phyloP scores from a whole-genome alignment of 2,888 invertebrate species.

The Prosopocoilus inquinatus region DNA sequence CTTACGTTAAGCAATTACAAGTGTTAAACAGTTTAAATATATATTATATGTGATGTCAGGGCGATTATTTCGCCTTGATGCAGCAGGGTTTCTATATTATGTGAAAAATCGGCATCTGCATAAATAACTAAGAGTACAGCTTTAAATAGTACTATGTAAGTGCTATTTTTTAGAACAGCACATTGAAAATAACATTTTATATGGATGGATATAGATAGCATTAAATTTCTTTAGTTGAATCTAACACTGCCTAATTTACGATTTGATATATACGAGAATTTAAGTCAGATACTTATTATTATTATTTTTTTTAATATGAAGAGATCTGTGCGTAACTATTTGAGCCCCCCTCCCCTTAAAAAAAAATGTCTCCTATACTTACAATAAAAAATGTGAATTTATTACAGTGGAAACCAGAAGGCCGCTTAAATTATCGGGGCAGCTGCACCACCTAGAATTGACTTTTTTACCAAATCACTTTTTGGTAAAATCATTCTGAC shows the following conservation, averaged over 20 bases:
- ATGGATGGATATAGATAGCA: conserved; percentile 6
- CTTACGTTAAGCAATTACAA: conserved; percentile 3
- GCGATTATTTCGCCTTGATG: not conserved
- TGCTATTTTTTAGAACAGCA: not conserved
- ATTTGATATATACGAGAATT: conserved; percentile 8
- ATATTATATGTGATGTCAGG: not conserved
- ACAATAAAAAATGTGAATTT: no score
- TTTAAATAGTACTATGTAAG: not conserved
- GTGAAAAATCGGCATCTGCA: not conserved
- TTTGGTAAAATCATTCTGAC: no score
- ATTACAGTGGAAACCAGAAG: no score
- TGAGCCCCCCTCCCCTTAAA: no score
- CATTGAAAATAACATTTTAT: not conserved
- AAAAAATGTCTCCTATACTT: no score
- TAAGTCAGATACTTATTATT: not conserved
- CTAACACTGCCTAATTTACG: conserved; percentile 22
- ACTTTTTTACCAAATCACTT: no score
- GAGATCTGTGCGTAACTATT: no score
- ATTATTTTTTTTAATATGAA: no score
- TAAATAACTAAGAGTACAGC: conserved; percentile 3
- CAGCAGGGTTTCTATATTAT: not conserved
- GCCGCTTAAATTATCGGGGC: no score
- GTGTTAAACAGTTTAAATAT: not conserved
- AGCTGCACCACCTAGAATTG: no score
- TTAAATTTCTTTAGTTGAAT: conserved; percentile 11